Percentiles rank a stretch among this genome's conserved stretches.
Evolutionary conservation across 2,888 invertebrate genomes (phyloP).

Genomic region (Temnothorax ravouxi): DNA sequence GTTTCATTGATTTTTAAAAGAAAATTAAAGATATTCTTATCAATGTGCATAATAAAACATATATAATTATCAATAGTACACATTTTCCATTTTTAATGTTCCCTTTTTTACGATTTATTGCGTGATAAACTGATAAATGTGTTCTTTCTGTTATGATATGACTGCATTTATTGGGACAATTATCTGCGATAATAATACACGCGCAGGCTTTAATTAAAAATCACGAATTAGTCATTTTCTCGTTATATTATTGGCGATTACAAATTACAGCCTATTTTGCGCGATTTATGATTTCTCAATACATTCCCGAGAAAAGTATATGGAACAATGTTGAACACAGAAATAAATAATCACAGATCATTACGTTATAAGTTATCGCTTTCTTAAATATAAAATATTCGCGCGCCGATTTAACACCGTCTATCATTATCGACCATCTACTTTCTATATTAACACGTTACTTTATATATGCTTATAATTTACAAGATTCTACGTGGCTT

Average conservation of each 20-base stretch:
- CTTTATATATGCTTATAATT: neutral
- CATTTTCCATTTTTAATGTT: neutral
- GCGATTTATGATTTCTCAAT: slow-evolving; percentile 35
- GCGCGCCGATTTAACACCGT: neutral
- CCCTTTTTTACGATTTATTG: neutral
- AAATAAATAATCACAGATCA: slow-evolving; percentile 15
- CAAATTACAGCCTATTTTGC: neutral
- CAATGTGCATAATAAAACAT: neutral
- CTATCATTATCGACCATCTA: slow-evolving; percentile 20
- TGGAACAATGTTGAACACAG: neutral
- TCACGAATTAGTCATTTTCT: neutral
- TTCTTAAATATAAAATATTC: slow-evolving; percentile 35
- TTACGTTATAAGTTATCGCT: slow-evolving; percentile 40
- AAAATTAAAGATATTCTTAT: neutral
- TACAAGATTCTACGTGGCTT: neutral
- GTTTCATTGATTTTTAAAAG: slow-evolving; percentile 8
- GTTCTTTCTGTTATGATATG: neutral
- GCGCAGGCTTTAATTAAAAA: slow-evolving; percentile 6
- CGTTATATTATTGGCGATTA: neutral
- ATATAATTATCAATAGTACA: neutral
- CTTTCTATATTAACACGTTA: slow-evolving; percentile 19
- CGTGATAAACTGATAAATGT: neutral
- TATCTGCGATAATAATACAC: neutral
- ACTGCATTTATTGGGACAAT: neutral
- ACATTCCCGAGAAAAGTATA: slow-evolving; percentile 3